Percentiles rank a stretch among this genome's conserved stretches.
Evolutionary conservation across 2,113 vertebrate genomes (phyloP).

Genomic region (Natator depressus): DNA sequence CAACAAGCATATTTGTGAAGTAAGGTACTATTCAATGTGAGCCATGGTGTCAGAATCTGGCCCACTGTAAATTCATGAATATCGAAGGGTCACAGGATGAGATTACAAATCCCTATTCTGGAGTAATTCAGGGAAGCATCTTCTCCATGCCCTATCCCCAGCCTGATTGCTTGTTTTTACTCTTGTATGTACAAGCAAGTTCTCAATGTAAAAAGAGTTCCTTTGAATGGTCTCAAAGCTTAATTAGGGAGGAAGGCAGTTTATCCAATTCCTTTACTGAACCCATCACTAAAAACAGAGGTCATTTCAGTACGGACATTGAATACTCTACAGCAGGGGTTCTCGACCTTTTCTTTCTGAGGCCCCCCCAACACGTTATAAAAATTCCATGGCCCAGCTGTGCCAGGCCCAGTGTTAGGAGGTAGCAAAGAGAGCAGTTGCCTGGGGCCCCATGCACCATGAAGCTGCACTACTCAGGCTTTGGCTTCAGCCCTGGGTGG

Average conservation of each 20-base stretch:
- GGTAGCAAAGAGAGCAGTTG: too few species aligned
- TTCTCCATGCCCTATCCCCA: background rate
- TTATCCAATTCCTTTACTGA: background rate
- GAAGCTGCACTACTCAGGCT: too few species aligned
- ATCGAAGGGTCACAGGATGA: background rate
- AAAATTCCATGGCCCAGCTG: too few species aligned
- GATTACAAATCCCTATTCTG: background rate
- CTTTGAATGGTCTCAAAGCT: background rate
- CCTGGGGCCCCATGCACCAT: too few species aligned
- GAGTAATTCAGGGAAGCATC: background rate
- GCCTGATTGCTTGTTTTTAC: background rate
- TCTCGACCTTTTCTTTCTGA: too few species aligned
- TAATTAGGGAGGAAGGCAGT: background rate
- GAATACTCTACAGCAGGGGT: background rate
- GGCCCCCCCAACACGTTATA: too few species aligned
- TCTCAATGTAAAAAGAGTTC: background rate
- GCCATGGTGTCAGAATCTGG: background rate
- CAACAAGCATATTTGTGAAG: background rate
- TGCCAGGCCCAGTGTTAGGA: too few species aligned
- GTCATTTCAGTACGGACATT: background rate
- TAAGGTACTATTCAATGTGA: rapidly evolving
- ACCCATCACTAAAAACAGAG: background rate
- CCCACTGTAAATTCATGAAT: background rate
- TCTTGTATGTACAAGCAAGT: background rate
- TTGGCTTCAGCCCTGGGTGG: too few species aligned